These are phyloP conservation scores for Garra rufa DNA, from an alignment of 2,113 vertebrate species.

Conservation along the genomic window DNA sequence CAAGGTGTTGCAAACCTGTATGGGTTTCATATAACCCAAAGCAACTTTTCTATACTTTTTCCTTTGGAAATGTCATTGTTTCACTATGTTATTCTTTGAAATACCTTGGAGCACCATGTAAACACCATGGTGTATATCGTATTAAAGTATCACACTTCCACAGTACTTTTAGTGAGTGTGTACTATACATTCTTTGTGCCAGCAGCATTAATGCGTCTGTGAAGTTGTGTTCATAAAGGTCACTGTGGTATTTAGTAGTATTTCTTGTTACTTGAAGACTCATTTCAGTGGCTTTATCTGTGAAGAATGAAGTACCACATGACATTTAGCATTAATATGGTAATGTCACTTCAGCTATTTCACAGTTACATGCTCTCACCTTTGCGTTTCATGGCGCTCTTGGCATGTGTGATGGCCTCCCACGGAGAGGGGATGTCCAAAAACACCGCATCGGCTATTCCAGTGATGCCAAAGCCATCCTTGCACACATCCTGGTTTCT, in stretches of 20 bases:
- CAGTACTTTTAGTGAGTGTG: not conserved
- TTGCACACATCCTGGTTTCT: conserved; percentile 94
- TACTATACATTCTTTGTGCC: not conserved
- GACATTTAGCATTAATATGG: not conserved
- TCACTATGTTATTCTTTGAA: not conserved
- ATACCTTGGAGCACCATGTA: not conserved
- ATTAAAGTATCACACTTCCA: not conserved
- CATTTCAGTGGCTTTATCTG: not conserved
- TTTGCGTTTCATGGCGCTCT: conserved; percentile 85
- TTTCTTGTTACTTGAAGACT: not conserved
- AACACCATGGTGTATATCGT: not conserved
- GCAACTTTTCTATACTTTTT: no score
- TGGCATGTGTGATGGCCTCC: conserved; percentile 92
- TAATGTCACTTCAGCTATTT: not conserved
- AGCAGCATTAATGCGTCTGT: not conserved
- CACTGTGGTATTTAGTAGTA: not conserved
- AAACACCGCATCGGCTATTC: conserved; percentile 89
- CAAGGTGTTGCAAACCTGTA: no score
- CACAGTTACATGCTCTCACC: conserved; percentile 74
- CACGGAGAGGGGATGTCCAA: conserved; percentile 96
- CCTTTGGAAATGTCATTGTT: not conserved
- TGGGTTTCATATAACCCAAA: no score
- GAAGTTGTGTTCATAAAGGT: not conserved
- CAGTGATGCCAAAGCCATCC: conserved; percentile 88
- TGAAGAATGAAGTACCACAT: not conserved